Percentiles rank a stretch among this genome's conserved stretches.
phyloP scores from a whole-genome alignment of 2,888 invertebrate species.

The Notocelia uddmanniana region DNA sequence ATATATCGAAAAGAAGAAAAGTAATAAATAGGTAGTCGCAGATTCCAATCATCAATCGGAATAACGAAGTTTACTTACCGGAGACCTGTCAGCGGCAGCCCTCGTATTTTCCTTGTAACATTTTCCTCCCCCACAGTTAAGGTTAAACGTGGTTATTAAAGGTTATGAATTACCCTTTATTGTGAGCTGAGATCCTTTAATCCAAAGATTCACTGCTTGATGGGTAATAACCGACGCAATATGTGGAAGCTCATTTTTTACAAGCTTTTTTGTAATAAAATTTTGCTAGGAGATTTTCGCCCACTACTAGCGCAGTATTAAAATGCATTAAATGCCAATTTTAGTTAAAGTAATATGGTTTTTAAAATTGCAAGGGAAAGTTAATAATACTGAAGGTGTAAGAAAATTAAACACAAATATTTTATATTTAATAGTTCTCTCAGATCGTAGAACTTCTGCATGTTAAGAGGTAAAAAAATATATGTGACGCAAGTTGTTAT shows the following conservation, averaged over 20 bases:
- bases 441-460: background rate
- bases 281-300: background rate
- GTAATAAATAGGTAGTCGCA: background rate
- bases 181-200: constrained; percentile 38
- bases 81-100: constrained; percentile 12
- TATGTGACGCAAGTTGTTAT: constrained; percentile 36
- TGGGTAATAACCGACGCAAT: constrained; percentile 26
- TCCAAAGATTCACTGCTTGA: constrained; percentile 27
- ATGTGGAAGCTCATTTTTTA: constrained; percentile 28
- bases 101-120: constrained; percentile 21
- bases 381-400: too few relatives aligned
- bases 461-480: constrained; percentile 24
- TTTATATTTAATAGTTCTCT: background rate
- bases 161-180: constrained; percentile 40
- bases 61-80: constrained; percentile 9
- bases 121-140: constrained; percentile 13
- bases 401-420: background rate
- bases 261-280: background rate
- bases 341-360: background rate
- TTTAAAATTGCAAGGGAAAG: background rate
- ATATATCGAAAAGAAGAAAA: background rate
- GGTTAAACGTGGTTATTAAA: constrained; percentile 29
- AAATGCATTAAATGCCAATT: background rate
- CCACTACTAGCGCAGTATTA: background rate
- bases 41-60: constrained; percentile 11